Evolutionary conservation across 2,888 invertebrate species (phyloP).

Genomic region (Alsophila aescularia): DNA sequence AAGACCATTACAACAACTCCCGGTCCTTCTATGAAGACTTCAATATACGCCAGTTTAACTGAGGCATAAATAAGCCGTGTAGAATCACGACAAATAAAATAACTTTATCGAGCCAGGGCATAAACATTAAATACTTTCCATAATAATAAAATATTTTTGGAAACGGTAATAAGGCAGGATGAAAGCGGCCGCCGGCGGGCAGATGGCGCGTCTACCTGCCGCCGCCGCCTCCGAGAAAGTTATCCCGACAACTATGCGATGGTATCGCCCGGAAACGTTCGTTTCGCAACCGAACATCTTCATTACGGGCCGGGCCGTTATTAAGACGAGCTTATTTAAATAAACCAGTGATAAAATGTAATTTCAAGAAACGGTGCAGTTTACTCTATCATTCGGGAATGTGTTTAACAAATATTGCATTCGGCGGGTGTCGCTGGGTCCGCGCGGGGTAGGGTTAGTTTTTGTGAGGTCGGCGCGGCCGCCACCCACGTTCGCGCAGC

Average conservation of each 20-base stretch:
- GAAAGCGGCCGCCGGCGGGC: conserved; percentile 78
- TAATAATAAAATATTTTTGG: conserved; percentile 81
- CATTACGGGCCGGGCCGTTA: conserved; percentile 45
- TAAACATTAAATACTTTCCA: conserved; percentile 77
- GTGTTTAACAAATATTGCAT: conserved; percentile 19
- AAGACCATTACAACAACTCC: conserved; percentile 61
- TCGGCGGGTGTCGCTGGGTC: conserved; percentile 14
- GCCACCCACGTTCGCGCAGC: conserved; percentile 79
- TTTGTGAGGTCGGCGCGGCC: conserved; percentile 58
- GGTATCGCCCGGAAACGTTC: conserved; percentile 56
- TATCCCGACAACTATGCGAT: conserved; percentile 52
- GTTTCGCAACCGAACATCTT: conserved; percentile 56
- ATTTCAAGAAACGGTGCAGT: conserved; percentile 32
- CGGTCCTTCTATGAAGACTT: conserved; percentile 74
- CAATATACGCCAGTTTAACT: conserved; percentile 79
- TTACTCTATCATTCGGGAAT: conserved; percentile 18
- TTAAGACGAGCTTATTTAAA: conserved; percentile 30
- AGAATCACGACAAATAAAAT: conserved; percentile 75
- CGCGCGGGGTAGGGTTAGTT: conserved; percentile 58
- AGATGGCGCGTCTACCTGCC: conserved; percentile 76
- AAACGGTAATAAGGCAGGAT: conserved; percentile 77
- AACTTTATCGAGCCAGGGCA: conserved; percentile 72
- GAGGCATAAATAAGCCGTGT: conserved; percentile 73
- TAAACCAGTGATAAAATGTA: conserved; percentile 28
- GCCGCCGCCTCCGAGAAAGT: conserved; percentile 60